A percentile compares a stretch with the other conserved stretches of the same genome.
Conservation (phyloP, 1,140 invertebrate genomes). For the Dermatophagoides farinae region DNA sequence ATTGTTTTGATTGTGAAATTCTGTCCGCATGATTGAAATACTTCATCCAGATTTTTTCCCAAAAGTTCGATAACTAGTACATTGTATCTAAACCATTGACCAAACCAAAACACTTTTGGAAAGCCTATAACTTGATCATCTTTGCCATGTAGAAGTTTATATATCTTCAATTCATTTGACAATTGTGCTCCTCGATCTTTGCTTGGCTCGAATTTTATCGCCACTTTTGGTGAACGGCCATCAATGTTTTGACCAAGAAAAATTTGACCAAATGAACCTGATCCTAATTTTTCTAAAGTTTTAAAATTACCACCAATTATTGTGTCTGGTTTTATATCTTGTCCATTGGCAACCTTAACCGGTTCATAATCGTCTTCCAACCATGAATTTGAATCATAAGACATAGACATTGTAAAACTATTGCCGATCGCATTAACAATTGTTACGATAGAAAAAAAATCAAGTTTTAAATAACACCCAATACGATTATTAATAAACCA, state of each 20-base stretch:
- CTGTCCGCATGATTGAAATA: conserved; percentile 19
- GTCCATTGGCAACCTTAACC: no score
- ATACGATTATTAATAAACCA: no score
- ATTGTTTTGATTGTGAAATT: conserved; percentile 24
- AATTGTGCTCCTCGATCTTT: conserved; percentile 4
- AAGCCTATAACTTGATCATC: not conserved
- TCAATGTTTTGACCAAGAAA: not conserved
- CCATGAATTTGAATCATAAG: no score
- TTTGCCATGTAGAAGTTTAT: not conserved
- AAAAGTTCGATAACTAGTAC: conserved; percentile 20
- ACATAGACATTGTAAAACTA: no score
- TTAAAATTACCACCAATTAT: no score
- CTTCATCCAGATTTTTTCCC: conserved; percentile 20
- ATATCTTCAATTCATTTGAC: conserved; percentile 7
- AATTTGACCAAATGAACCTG: not conserved
- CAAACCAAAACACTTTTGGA: conserved; percentile 2
- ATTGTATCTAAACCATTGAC: conserved; percentile 7
- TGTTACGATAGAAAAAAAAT: no score
- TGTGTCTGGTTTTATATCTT: conserved; percentile 24
- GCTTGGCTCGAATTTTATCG: conserved; percentile 11
- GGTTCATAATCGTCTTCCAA: no score
- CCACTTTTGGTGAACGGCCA: not conserved
- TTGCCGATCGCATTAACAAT: no score
- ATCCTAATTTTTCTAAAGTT: not conserved
- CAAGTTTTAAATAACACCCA: no score